Evolutionary conservation across 1,140 invertebrate genomes (phyloP), one percentile per base, ranked within the genome.

Genomic region (Calephelis nemesis): DNA sequence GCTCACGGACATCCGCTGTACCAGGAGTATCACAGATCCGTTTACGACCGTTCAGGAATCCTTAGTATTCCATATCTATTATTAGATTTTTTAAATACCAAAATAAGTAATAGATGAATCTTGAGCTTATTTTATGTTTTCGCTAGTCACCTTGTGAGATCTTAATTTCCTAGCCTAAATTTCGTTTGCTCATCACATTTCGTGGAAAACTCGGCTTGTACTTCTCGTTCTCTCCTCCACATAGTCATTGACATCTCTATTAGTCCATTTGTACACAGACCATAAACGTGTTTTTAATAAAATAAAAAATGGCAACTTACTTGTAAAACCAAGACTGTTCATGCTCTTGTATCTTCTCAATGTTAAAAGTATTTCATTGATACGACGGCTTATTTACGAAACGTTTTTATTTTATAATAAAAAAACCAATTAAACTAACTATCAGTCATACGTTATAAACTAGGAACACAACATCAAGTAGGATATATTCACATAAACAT

Each of bases 371-470:
- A 85, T 78, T 68, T 66, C 63, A 70, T 73, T 65, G 40, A 68
- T 67, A 62, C 74, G 65, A 68, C 40, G 39, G 15, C 10, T 54
- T 65, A 65, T 45, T 73, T 71, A 72, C 47, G 73, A 77, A 67
- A 70, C 47, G 62, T 86, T 89, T 84, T 85, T 87, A 85, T 78
- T 79, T 75, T 79, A 79, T 74, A 77, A 63, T 77, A 76, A 67
- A 78, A n/a, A 72, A 77, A 79, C 77, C 76, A 81, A 79, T 83
- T 82, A 80, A 72, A 75, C 82, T 88, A 90, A 58, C 19, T 84
- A 72, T 90, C 88, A 90, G 88, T 89, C 88, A 88, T 87, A 84
- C 85, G 69, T 75, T 75, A 83, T 78, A 79, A 80, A 76, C 84
- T 85, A 83, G 73, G 76, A 78, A 84, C 82, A 81, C 81, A 81